A percentile compares a stretch with the other conserved stretches of the same genome.
These are phyloP conservation scores for Copsychus sechellarum DNA, from an alignment of 2,113 vertebrate species.

Conservation along the genomic window DNA sequence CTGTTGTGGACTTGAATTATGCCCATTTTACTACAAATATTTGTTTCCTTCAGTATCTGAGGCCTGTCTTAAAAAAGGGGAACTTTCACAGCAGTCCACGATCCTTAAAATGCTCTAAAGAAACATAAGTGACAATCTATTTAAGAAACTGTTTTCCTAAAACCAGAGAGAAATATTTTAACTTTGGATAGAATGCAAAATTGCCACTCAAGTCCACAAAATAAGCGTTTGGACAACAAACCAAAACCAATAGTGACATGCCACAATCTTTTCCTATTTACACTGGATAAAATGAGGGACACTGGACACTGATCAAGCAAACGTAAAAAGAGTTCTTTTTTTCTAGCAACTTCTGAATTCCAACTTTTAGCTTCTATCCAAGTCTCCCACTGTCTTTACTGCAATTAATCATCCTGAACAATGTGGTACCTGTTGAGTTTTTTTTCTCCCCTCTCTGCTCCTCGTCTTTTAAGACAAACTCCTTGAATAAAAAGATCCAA, in stretches of 20 bases:
- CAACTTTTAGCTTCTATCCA: neutral
- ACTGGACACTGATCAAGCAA: neutral
- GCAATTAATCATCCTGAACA: neutral
- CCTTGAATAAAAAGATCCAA: neutral
- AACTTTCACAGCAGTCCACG: neutral
- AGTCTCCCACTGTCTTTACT: neutral
- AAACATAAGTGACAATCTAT: neutral
- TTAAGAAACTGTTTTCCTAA: slow-evolving; percentile 26
- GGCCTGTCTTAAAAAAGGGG: neutral
- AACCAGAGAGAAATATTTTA: neutral
- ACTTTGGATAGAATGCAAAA: neutral
- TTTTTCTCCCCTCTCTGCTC: neutral
- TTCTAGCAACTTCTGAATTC: neutral
- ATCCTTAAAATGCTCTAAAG: neutral
- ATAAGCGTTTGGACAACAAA: neutral
- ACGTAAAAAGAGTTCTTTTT: neutral
- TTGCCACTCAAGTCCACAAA: neutral
- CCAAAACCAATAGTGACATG: neutral
- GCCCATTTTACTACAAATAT: neutral
- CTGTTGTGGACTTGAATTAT: neutral
- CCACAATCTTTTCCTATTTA: slow-evolving; percentile 57
- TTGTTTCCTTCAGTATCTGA: neutral
- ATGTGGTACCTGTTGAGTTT: neutral
- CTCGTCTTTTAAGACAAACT: neutral
- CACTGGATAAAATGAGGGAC: neutral